These are phyloP conservation scores for Drosophila grimshawi DNA, from an alignment of 1,140 invertebrate species.

Conservation along the genomic window DNA sequence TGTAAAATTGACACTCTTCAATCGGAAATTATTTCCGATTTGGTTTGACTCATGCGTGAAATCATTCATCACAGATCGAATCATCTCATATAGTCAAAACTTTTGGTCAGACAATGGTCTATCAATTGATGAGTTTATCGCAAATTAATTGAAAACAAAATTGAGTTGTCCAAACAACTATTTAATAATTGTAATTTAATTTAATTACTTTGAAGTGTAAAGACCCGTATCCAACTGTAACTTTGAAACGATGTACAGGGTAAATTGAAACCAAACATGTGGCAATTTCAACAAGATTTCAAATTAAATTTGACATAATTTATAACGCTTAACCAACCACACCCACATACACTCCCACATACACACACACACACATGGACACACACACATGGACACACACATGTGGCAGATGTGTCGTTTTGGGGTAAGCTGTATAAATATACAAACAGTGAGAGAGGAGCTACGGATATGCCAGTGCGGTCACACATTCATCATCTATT, in stretches of 20 bases:
- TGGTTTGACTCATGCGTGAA: not conserved
- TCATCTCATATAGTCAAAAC: not conserved
- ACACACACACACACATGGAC: constrained; percentile 7
- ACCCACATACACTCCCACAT: constrained; percentile 3
- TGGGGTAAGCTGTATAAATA: constrained; percentile 30
- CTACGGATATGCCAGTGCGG: constrained; percentile 51
- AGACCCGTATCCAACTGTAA: not conserved
- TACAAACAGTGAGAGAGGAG: constrained; percentile 21
- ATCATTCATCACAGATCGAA: not conserved
- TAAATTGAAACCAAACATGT: constrained; percentile 31
- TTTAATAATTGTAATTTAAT: not conserved
- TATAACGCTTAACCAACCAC: constrained; percentile 31
- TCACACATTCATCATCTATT: constrained; percentile 68
- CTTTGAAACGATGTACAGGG: constrained; percentile 2
- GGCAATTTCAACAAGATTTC: constrained; percentile 45
- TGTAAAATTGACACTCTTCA: too few species aligned
- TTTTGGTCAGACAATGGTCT: not conserved
- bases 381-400: not conserved
- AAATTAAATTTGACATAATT: constrained; percentile 73
- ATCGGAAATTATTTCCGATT: too few species aligned
- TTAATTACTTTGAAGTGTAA: not conserved
- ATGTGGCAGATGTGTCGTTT: constrained; percentile 2
- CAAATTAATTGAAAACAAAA: constrained; percentile 4
- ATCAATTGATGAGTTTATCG: not conserved
- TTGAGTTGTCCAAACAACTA: not conserved